Evolutionary conservation across 1,140 invertebrate genomes (phyloP).

Genomic region (Brachionus rotundiformis): DNA sequence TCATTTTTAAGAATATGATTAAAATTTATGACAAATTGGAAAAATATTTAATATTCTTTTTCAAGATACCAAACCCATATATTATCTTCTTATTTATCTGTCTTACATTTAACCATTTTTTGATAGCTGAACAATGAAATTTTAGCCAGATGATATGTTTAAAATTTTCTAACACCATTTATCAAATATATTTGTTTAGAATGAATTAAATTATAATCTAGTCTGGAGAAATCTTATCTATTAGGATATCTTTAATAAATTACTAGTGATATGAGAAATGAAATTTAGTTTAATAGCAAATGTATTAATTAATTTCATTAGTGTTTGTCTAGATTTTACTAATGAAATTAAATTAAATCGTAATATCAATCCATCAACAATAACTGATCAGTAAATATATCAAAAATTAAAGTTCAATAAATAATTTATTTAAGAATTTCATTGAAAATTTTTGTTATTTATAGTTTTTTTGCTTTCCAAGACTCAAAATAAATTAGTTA

Average conservation of each 20-base stretch:
- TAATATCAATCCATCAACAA: neutral
- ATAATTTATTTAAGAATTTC: neutral
- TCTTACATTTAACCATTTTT: neutral
- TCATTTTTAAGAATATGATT: neutral
- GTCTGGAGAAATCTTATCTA: neutral
- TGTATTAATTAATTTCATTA: neutral
- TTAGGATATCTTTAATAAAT: neutral
- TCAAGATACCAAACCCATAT: neutral
- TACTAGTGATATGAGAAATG: neutral
- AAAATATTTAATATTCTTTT: neutral
- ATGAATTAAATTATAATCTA: neutral
- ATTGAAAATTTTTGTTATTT: no score
- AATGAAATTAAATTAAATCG: neutral
- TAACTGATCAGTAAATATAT: neutral
- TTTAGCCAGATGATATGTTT: neutral
- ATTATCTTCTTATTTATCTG: neutral
- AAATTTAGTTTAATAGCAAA: neutral
- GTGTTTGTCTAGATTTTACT: neutral
- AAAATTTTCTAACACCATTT: neutral
- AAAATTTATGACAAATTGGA: neutral
- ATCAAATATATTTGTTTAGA: constrained; percentile 10
- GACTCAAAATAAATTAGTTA: neutral
- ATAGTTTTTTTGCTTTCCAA: neutral
- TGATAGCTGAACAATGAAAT: neutral
- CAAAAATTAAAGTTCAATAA: neutral